A percentile compares a stretch with the other conserved stretches of the same genome.
These are phyloP conservation scores for Agapostemon virescens DNA, from an alignment of 2,888 invertebrate genomes.

Conservation along the genomic window DNA sequence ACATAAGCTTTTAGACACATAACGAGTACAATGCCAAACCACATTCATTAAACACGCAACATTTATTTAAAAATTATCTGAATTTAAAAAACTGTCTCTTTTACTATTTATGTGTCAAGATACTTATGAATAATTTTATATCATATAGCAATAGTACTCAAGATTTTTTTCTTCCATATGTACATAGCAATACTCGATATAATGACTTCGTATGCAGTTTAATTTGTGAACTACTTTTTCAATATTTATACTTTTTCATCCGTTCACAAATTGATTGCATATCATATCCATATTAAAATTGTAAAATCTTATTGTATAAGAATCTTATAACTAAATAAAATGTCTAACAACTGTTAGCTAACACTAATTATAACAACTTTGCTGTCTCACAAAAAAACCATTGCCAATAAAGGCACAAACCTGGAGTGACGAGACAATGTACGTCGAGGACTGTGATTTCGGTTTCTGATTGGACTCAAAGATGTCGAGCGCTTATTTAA, in stretches of 20 bases:
- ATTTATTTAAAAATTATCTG: too few relatives aligned
- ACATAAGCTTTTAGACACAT: not conserved
- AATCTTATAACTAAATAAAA: conserved; percentile 3
- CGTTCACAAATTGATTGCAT: conserved; percentile 32
- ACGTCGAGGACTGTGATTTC: conserved; percentile 32
- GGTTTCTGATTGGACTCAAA: conserved; percentile 26
- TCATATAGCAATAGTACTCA: not conserved
- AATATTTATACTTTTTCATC: not conserved
- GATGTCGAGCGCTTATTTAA: conserved; percentile 42
- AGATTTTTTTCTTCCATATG: not conserved
- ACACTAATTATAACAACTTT: conserved; percentile 15
- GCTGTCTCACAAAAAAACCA: not conserved
- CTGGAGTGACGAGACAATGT: conserved; percentile 38
- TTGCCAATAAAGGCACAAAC: conserved; percentile 46
- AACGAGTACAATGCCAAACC: not conserved
- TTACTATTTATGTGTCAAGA: not conserved
- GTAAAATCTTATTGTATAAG: not conserved
- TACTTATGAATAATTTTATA: not conserved
- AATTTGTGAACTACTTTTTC: conserved; percentile 27
- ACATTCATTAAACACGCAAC: not conserved
- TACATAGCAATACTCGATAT: conserved; percentile 28
- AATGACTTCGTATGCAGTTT: conserved; percentile 9
- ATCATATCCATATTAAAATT: conserved; percentile 38
- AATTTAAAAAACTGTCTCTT: too few relatives aligned
- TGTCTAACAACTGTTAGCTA: not conserved